These are phyloP conservation scores for Condylura cristata DNA, from an alignment of 2,113 vertebrate species.

Conservation along the genomic window DNA sequence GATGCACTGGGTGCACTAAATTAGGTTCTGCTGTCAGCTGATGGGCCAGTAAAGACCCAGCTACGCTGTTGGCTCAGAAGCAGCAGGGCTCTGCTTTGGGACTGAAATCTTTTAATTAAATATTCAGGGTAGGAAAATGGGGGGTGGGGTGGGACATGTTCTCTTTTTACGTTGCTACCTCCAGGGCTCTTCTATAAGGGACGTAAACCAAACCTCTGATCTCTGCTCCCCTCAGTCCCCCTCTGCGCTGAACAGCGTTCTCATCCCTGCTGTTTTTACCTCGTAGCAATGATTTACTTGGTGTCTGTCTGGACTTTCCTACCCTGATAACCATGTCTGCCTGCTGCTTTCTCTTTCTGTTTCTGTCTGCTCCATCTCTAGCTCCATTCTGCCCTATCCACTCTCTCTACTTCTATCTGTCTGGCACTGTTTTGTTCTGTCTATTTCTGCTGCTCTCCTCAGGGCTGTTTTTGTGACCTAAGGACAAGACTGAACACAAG, in stretches of 20 bases:
- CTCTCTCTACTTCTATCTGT: neutral
- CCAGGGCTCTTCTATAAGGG: neutral
- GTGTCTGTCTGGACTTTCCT: neutral
- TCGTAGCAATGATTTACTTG: neutral
- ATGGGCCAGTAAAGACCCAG: neutral
- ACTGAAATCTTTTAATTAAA: neutral
- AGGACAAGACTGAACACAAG: neutral
- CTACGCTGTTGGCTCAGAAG: fast-evolving
- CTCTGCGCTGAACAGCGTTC: neutral
- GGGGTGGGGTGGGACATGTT: neutral
- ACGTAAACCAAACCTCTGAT: neutral
- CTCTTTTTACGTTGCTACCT: neutral
- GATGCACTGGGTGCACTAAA: fast-evolving
- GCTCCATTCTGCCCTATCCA: neutral
- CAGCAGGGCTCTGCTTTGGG: neutral
- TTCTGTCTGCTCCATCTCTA: neutral
- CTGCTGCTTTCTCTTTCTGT: neutral
- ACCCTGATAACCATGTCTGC: neutral
- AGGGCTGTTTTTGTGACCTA: neutral
- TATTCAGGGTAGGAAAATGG: neutral
- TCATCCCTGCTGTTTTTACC: neutral
- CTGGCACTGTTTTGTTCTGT: neutral
- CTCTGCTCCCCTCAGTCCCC: neutral
- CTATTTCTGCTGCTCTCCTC: neutral
- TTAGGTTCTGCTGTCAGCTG: neutral